Percentiles rank a stretch among this genome's conserved stretches.
Conservation (phyloP, 1,140 invertebrate genomes). For the Listronotus bonariensis region DNA sequence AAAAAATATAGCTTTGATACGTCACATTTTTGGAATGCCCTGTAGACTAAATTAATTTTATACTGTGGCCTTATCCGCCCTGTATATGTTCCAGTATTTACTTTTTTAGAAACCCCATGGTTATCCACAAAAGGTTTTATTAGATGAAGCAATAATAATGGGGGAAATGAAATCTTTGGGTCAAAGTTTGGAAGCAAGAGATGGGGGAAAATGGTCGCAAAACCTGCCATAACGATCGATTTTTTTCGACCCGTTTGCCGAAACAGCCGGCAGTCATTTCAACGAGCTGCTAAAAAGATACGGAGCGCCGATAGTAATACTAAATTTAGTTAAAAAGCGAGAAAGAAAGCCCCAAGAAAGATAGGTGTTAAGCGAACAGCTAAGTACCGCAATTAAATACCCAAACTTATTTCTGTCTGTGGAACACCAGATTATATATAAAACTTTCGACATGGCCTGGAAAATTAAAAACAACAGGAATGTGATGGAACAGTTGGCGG, state of each 20-base stretch:
- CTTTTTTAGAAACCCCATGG: too few species aligned
- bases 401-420: conserved; percentile 96
- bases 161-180: conserved; percentile 56
- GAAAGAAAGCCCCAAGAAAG: conserved; percentile 95
- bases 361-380: conserved; percentile 85
- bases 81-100: too few species aligned
- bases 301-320: conserved; percentile 89
- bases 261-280: conserved; percentile 89
- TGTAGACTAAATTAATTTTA: too few species aligned
- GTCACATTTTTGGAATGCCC: too few species aligned
- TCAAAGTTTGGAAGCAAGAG: conserved; percentile 97
- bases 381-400: conserved; percentile 84
- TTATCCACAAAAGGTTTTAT: too few species aligned
- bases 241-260: conserved; percentile 80
- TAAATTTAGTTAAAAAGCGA: conserved; percentile 94
- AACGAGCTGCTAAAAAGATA: conserved; percentile 88
- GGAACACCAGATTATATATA: conserved; percentile 86
- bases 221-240: conserved; percentile 91
- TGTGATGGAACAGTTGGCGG: conserved; percentile 78
- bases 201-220: conserved; percentile 97
- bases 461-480: conserved; percentile 76
- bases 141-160: too few species aligned
- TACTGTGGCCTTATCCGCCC: too few species aligned
- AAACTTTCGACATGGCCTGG: conserved; percentile 97
- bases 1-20: too few species aligned